These are phyloP conservation scores for Drosophila mercatorum DNA, from an alignment of 2,888 invertebrate genomes.

Conservation along the genomic window DNA sequence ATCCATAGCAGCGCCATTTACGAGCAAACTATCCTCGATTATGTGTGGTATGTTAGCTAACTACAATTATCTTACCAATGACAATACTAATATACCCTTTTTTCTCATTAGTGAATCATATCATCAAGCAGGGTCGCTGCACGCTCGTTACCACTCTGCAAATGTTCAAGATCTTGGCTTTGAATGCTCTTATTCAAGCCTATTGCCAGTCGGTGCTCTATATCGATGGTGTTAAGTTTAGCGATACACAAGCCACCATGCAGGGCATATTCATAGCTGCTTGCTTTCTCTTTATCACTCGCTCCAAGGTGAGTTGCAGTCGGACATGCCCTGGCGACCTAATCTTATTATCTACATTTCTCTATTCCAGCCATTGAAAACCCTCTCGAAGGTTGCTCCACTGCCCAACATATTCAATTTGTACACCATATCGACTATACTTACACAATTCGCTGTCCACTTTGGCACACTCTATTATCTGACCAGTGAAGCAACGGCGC, in stretches of 20 bases:
- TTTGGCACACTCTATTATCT: conserved; percentile 95
- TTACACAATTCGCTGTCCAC: conserved; percentile 97
- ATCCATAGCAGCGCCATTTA: conserved; percentile 99
- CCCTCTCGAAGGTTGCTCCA: conserved; percentile 96
- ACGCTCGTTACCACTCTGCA: conserved; percentile 99
- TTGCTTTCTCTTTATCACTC: conserved; percentile 98
- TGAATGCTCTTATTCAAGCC: conserved; percentile 98
- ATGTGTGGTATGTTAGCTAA: conserved; percentile 91
- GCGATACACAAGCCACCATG: conserved; percentile 98
- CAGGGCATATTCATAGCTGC: conserved; percentile 98
- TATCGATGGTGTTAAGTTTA: conserved; percentile 98
- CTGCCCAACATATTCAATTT: conserved; percentile 99
- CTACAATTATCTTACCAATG: neutral
- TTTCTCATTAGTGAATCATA: conserved; percentile 93
- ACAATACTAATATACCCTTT: conserved; percentile 45
- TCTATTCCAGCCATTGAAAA: conserved; percentile 92
- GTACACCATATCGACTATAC: conserved; percentile 97
- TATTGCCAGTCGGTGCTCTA: conserved; percentile 99
- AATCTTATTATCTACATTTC: neutral
- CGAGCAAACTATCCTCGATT: conserved; percentile 97
- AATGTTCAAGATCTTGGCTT: conserved; percentile 99
- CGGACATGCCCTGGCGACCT: neutral
- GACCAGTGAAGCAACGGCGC: conserved; percentile 91
- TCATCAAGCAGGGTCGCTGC: conserved; percentile 99
- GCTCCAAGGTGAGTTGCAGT: conserved; percentile 92